A percentile compares a stretch with the other conserved stretches of the same genome.
Conservation (phyloP, 2,113 vertebrate species). For the Phyllostomus discolor region DNA sequence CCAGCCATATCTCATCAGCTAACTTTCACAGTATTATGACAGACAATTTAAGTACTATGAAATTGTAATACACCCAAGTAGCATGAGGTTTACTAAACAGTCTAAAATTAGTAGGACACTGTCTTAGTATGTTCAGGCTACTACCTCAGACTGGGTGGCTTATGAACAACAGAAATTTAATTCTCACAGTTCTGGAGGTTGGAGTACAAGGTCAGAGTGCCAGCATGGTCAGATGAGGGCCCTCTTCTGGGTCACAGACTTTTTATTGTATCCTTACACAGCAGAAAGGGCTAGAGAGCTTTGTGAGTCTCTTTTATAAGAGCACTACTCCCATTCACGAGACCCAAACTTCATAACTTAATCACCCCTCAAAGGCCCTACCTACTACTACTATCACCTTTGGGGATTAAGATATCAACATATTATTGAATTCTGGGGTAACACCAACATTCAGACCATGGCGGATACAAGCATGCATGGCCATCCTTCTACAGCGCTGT, state of each 20-base stretch:
- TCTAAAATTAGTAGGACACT: neutral
- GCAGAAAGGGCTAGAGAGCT: neutral
- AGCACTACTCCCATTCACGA: neutral
- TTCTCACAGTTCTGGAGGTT: neutral
- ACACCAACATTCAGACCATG: neutral
- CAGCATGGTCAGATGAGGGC: neutral
- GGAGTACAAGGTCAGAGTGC: neutral
- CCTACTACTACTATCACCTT: neutral
- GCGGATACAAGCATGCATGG: neutral
- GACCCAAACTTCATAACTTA: too few species aligned
- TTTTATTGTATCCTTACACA: rapidly evolving
- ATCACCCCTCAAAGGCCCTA: neutral
- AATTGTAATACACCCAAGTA: neutral
- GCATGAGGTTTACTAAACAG: neutral
- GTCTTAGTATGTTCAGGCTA: neutral
- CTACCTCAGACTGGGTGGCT: neutral
- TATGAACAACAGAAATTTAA: neutral
- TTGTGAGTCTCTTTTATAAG: neutral
- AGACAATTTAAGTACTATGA: neutral
- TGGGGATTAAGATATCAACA: neutral
- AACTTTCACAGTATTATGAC: neutral
- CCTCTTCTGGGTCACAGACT: too few species aligned
- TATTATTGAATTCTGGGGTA: neutral
- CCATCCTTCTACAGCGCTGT: neutral
- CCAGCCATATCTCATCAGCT: neutral